Evolutionary conservation across 2,797 vertebrate species (phyloP), one percentile per base, ranked within the genome.

Genomic region (Hafferia zeledoni): DNA sequence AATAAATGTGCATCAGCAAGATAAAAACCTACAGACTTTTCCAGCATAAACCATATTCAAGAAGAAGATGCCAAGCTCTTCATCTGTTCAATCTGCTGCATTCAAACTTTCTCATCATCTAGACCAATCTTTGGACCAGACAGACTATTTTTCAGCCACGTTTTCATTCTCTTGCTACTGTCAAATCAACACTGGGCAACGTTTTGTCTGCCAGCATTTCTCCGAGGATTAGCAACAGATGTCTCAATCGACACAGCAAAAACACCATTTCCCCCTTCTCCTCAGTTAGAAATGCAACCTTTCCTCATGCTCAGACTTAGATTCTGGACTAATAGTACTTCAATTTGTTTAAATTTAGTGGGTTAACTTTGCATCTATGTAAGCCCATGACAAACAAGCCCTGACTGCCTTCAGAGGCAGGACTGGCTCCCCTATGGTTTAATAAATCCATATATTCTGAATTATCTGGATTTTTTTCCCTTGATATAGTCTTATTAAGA

Each of bases 111-210:
- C 86, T 70, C 67, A 74, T 84, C 88, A 86, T 93, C 75, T 68
- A 90, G 77, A 64, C 93, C 93, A 94, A 64, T n/a, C 86, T 93
- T 92, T 93, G 92, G 90, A 83, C 94, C 92, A 94, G 90, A 25
- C 80, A 92, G 83, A 70, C 6, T 16, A 87, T 93, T 95, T 83
- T 89, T 46, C 86, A 97, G 93, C 83, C 95, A 94, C 77, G 44
- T 94, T 91, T 94, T 75, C 92, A 49, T 95, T 85, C 86, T 90
- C 72, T 79, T 63, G 72, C 90, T 90, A 33, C 94, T 93, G 90
- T 93, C 95, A 90, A 80, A 92, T 93, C 92, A 95, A 93, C 94
- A 82, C 37, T 87, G 90, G 92, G 93, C 88, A 95, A 74, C 60
- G 8, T 95, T 94, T 82, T 79, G 77, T 70, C 94, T 93, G 92